Conservation (phyloP, 1,140 invertebrate genomes). For the Drosophila fuyamai region DNA sequence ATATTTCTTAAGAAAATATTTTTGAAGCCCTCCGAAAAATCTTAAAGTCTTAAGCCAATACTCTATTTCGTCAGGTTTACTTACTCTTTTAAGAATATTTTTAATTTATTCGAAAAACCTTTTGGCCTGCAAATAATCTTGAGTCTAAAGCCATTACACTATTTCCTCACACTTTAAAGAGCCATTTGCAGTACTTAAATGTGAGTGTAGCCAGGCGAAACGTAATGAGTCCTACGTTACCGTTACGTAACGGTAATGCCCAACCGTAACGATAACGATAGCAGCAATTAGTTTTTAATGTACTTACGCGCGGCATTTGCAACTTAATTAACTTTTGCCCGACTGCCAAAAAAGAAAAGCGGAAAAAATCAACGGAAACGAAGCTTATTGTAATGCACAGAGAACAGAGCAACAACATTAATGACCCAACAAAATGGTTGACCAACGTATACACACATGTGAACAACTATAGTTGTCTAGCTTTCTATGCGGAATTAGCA, state of each 20-base stretch:
- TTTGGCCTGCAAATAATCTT: no score
- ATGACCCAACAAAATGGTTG: slow-evolving; percentile 56
- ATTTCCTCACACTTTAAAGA: background rate
- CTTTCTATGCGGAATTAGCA: slow-evolving; percentile 29
- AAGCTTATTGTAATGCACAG: slow-evolving; percentile 56
- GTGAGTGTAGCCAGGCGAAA: slow-evolving; percentile 54
- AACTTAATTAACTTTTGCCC: slow-evolving; percentile 70
- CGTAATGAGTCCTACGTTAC: slow-evolving; percentile 57
- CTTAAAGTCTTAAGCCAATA: no score
- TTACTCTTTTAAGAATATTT: background rate
- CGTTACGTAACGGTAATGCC: slow-evolving; percentile 49
- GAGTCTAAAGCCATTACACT: background rate
- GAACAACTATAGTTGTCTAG: slow-evolving; percentile 19
- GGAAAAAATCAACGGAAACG: slow-evolving; percentile 9
- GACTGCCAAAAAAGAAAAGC: slow-evolving; percentile 26
- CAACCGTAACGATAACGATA: slow-evolving; percentile 59
- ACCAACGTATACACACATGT: slow-evolving; percentile 18
- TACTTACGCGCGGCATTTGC: slow-evolving; percentile 67
- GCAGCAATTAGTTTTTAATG: slow-evolving; percentile 77
- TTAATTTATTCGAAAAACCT: background rate
- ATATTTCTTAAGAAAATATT: background rate
- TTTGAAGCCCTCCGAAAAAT: no score
- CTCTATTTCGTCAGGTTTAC: no score
- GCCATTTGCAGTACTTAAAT: slow-evolving; percentile 20
- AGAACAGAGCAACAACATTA: slow-evolving; percentile 39